A percentile compares a stretch with the other conserved stretches of the same genome.
phyloP scores from a whole-genome alignment of 1,140 invertebrate species.

The Drosophila nikananu region DNA sequence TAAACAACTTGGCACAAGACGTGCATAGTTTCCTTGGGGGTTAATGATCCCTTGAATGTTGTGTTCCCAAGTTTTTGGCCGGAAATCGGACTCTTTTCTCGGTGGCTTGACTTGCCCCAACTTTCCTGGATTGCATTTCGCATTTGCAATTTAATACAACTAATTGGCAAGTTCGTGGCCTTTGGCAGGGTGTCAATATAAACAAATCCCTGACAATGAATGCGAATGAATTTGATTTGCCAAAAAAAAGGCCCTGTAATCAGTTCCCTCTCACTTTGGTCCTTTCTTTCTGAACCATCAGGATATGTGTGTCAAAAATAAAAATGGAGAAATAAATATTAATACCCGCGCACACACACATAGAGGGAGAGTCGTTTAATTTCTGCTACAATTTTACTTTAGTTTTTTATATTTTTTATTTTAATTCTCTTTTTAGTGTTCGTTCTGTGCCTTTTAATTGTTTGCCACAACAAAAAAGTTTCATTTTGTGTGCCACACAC shows the following conservation, averaged over 20 bases:
- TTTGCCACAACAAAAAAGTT: slow-evolving; percentile 79
- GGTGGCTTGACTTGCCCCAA: slow-evolving; percentile 1
- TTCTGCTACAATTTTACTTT: slow-evolving; percentile 58
- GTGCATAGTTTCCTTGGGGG: slow-evolving; percentile 36
- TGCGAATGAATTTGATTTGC: slow-evolving; percentile 5
- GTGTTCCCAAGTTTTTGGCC: slow-evolving; percentile 25
- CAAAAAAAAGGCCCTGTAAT: slow-evolving; percentile 6
- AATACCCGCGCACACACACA: slow-evolving; percentile 26
- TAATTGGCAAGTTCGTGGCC: slow-evolving; percentile 19
- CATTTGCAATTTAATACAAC: slow-evolving; percentile 31
- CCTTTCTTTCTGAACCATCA: slow-evolving; percentile 12
- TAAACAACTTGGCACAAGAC: slow-evolving; percentile 42
- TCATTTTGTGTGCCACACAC: slow-evolving; percentile 72
- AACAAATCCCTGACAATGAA: neutral
- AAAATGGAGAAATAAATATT: slow-evolving; percentile 54
- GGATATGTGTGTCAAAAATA: slow-evolving; percentile 57
- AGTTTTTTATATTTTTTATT: slow-evolving; percentile 64
- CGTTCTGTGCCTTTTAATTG: slow-evolving; percentile 76
- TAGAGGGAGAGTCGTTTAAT: slow-evolving; percentile 52
- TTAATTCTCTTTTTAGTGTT: slow-evolving; percentile 70
- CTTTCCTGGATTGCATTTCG: slow-evolving; percentile 10
- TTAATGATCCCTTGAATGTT: slow-evolving; percentile 49
- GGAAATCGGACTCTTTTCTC: slow-evolving; percentile 28
- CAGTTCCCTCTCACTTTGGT: slow-evolving; percentile 14
- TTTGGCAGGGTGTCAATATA: slow-evolving; percentile 9